Percentiles rank a stretch among this genome's conserved stretches.
Conservation (phyloP, 1,140 invertebrate genomes). For the Brachionus plicatilis region DNA sequence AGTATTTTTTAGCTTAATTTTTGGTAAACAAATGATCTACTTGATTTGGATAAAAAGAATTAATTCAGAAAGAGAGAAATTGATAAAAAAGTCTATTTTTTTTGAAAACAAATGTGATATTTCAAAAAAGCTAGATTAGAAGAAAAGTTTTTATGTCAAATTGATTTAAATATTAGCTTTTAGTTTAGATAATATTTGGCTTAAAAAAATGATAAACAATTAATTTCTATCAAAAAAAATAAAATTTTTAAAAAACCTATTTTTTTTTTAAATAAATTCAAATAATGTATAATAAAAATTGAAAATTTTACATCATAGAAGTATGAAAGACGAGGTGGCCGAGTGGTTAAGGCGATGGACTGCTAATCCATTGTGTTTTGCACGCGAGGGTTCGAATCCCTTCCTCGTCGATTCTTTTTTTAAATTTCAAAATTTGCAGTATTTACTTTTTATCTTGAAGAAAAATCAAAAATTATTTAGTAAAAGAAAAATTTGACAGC, state of each 20-base stretch:
- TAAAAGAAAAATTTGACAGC: conserved; percentile 37
- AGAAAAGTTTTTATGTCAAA: background rate
- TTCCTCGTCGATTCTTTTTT: conserved; percentile 13
- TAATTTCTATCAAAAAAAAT: too few species aligned
- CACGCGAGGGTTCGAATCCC: background rate
- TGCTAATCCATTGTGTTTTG: conserved; percentile 7
- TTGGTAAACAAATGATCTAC: background rate
- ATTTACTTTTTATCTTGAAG: too few species aligned
- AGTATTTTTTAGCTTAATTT: background rate
- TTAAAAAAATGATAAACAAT: too few species aligned
- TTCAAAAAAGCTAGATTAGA: background rate
- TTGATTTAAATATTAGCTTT: background rate
- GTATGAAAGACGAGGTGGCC: conserved; percentile 9
- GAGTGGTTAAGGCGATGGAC: conserved; percentile 37
- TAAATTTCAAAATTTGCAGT: background rate
- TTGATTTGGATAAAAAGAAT: background rate
- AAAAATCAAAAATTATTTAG: too few species aligned
- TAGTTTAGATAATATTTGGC: background rate
- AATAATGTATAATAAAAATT: too few species aligned
- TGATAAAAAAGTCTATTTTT: background rate
- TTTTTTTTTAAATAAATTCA: too few species aligned
- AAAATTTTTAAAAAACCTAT: too few species aligned
- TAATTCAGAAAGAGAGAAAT: background rate
- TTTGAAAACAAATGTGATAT: background rate
- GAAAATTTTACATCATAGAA: too few species aligned